Evolutionary conservation across 2,797 vertebrate genomes (phyloP).

Genomic region (Phyllotis vaccarum): DNA sequence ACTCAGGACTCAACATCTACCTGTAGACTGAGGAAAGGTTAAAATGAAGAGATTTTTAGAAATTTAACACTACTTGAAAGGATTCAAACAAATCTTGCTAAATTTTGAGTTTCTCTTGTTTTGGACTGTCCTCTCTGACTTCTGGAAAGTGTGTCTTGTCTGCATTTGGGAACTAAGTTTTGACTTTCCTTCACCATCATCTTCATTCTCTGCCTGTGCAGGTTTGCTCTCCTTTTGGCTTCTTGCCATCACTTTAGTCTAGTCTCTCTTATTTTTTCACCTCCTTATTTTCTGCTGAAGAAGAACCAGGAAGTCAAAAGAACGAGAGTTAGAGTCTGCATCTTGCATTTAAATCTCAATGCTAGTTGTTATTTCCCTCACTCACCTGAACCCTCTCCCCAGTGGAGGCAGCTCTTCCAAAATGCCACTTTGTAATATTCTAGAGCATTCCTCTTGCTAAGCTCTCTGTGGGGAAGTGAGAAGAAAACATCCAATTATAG

Average conservation of each 20-base stretch:
- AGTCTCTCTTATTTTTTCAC: not conserved
- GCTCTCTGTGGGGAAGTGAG: slow-evolving; percentile 23
- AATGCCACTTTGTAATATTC: not conserved
- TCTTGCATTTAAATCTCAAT: too few species aligned
- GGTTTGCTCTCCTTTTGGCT: not conserved
- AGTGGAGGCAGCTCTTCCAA: not conserved
- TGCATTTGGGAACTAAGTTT: not conserved
- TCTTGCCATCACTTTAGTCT: slow-evolving; percentile 19
- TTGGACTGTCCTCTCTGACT: not conserved
- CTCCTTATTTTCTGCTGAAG: slow-evolving; percentile 24
- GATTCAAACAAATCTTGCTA: not conserved
- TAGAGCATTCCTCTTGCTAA: slow-evolving; percentile 1
- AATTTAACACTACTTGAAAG: not conserved
- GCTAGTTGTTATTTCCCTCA: not conserved
- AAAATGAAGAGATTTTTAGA: slow-evolving; percentile 36
- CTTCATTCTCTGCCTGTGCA: not conserved
- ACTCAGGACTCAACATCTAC: not conserved
- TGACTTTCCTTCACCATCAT: not conserved
- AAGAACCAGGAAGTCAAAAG: slow-evolving; percentile 44
- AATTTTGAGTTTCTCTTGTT: not conserved
- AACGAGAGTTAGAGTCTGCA: too few species aligned
- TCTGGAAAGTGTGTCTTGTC: not conserved
- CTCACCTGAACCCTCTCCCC: not conserved
- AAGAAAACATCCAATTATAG: not conserved
- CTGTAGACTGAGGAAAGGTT: not conserved